Evolutionary conservation across 2,888 invertebrate genomes (phyloP), one percentile per base, ranked within the genome.

Genomic region (Nomada fucata): DNA sequence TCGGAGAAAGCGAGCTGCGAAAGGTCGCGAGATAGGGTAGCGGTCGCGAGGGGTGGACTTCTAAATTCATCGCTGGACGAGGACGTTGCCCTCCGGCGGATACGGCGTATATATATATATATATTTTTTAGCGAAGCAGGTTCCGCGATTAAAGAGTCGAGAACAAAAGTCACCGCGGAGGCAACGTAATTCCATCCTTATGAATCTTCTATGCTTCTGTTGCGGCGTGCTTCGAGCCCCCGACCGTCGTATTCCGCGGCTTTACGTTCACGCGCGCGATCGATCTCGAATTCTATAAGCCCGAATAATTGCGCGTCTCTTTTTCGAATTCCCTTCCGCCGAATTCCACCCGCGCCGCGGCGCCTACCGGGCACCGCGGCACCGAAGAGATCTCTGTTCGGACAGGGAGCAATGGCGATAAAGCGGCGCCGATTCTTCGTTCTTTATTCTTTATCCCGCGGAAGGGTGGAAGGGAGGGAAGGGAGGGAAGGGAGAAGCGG

Each of bases 21-120:
- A 65, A 55, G 72, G 47, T 57, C 65, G 52, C 20, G 20, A 20
- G 36, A 78, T 59, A 70, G 53, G 65, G 70, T 52, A 42, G 42
- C 73, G 68, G 79, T 59, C 20, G 63, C 70, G 61, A 59, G 83
- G 76, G 73, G 73, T 69, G 82, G 77, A 78, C 70, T 88, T 84
- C 86, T 85, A 87, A 88, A 88, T 88, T 88, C 84, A 79, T 85
- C 84, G 64, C 44, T 64, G 82, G 73, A 64, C 84, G 83, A 83
- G 88, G 84, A 86, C 88, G 69, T 85, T 87, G 86, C 82, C 86
- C 88, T 85, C 83, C 47, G 64, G 57, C 77, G 67, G 26, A 57
- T 18, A 26, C 47, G 55, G 57, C 77, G 67, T 23, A 57, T 18
- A 26, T 47, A 50, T 72, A 63, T 23, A 71, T 76, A 75, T 83